Base-by-base conservation (phyloP, 2,888 invertebrate species). In the Exocentrus adspersus region DNA sequence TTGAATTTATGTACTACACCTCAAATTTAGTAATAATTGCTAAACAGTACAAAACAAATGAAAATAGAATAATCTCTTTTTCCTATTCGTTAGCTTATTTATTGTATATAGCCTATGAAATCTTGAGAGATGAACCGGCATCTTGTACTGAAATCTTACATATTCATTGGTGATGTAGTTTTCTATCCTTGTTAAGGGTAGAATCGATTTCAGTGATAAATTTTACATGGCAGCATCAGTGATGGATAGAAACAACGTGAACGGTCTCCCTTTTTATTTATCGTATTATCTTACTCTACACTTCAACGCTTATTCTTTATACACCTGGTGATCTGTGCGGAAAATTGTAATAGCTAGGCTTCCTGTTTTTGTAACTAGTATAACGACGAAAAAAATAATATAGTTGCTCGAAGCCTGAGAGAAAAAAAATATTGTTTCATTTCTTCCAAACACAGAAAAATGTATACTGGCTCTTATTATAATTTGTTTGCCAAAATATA, bases 1-100 rank as follows among this genome's bases (percentile, higher is more conserved):
- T 48, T 43, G 19, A 42, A 54, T 54, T 54, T 37, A 17, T 54
- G 42, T 37, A 57, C 28, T 45, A 45, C 58, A 20, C 20, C 20
- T 21, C 46, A 48, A 48, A 19, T n/a, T 48, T 37, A 45, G 46
- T 28, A 28, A 12, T 28, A 28, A 12, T 32, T 37, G n/a, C 21
- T 21, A 58, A 19, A 16, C 9, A 30, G 30, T 12, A 16, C 9
- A 43, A 57, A 32, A 48, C 28, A 48, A 54, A 54, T 28, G 43
- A 43, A 43, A 54, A 54, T 54, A 45, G 54, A 45, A 54, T 43
- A 6, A 24, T 43, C 6, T 10, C 5, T 54, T 2, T 28, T 28
- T 10, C 14, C n/a, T 54, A 30, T 42, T 19, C 37, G 19, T 16
- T 41, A n/a, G n/a, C n/a, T n/a, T n/a, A n/a, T 14, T 24, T 42